Evolutionary conservation across 2,113 vertebrate genomes (phyloP).

Genomic region (Rhinolophus sinicus): DNA sequence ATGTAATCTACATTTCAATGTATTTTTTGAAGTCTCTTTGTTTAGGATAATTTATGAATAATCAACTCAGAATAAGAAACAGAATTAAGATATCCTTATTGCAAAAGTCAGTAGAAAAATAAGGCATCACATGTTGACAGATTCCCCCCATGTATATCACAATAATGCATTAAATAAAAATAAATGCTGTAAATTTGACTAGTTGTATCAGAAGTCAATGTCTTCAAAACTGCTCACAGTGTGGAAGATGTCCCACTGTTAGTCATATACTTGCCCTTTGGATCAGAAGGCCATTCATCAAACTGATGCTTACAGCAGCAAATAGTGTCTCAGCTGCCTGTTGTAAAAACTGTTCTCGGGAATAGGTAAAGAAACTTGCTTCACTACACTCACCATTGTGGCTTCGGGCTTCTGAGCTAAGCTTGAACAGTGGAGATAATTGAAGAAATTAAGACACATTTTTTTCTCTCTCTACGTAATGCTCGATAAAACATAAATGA

Average conservation of each 20-base stretch:
- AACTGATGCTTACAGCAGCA: neutral
- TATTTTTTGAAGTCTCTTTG: neutral
- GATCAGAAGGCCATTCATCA: neutral
- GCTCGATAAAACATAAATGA: slow-evolving; percentile 18
- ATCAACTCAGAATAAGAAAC: neutral
- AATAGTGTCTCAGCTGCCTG: neutral
- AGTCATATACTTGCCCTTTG: neutral
- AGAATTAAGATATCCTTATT: neutral
- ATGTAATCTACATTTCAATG: neutral
- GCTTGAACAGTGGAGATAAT: neutral
- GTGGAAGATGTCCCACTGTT: neutral
- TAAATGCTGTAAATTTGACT: neutral
- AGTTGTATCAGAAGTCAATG: neutral
- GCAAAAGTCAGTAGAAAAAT: neutral
- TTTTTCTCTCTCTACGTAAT: neutral
- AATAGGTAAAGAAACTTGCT: neutral
- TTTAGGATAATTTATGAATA: neutral
- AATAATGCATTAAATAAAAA: neutral
- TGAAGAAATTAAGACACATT: neutral
- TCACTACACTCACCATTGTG: neutral
- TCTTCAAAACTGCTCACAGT: neutral
- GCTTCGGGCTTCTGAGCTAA: neutral
- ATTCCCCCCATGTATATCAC: neutral
- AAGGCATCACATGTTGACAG: neutral
- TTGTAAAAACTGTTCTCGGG: neutral